A percentile compares a stretch with the other conserved stretches of the same genome.
Conservation (phyloP, 2,797 vertebrate species). For the Pseudotriccus pelzelni region DNA sequence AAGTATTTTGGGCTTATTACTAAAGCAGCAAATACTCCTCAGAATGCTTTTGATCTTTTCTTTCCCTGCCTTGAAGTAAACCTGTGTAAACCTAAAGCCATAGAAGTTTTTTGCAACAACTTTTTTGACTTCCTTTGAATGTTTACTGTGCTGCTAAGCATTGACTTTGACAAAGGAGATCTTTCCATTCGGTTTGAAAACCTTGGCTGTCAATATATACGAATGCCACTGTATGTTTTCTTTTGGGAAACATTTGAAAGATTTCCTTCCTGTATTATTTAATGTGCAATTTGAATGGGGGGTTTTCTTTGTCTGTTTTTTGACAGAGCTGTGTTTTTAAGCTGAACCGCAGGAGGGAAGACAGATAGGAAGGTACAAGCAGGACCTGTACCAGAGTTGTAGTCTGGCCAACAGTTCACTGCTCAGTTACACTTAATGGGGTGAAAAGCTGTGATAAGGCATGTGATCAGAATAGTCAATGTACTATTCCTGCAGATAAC, state of each 20-base stretch:
- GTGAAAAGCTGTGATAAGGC: constrained; percentile 50
- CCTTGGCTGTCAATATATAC: constrained; percentile 12
- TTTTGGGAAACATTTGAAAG: constrained; percentile 37
- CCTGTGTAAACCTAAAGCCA: not conserved
- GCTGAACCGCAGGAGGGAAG: not conserved
- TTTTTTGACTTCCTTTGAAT: constrained; percentile 18
- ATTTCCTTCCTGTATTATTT: not conserved
- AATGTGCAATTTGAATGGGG: constrained; percentile 3
- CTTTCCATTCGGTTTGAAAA: constrained; percentile 9
- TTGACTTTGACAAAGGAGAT: constrained; percentile 47
- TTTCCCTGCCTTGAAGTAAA: not conserved
- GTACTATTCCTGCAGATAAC: not conserved
- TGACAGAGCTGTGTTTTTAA: not conserved
- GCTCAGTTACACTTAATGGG: constrained; percentile 62
- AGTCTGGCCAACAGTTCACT: constrained; percentile 24
- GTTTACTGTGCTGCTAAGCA: constrained; percentile 1
- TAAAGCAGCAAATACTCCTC: constrained; percentile 35
- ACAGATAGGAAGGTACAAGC: not conserved
- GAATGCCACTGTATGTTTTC: constrained; percentile 31
- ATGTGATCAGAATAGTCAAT: constrained; percentile 57
- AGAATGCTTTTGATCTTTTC: constrained; percentile 63
- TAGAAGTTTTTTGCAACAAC: constrained; percentile 25
- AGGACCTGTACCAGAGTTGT: not conserved
- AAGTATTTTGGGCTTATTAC: constrained; percentile 30
- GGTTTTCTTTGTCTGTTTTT: not conserved